These are phyloP conservation scores for Monochamus alternatus DNA, from an alignment of 2,888 invertebrate species.

Conservation along the genomic window DNA sequence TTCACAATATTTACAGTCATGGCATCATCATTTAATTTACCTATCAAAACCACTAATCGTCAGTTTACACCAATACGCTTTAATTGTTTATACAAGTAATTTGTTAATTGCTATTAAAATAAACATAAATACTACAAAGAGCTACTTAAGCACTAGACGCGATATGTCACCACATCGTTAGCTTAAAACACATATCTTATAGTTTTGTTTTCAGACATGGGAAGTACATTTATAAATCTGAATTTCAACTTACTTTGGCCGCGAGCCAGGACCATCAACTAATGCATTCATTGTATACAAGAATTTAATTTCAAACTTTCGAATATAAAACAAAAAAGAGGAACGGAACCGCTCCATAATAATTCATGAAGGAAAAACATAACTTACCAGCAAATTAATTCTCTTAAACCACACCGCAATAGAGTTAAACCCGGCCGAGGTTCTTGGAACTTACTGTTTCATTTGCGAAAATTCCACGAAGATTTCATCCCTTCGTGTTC, in stretches of 20 bases:
- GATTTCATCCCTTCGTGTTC: neutral
- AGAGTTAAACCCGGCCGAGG: conserved; percentile 6
- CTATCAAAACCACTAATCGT: neutral
- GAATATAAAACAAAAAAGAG: conserved; percentile 30
- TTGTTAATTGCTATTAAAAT: conserved; percentile 5
- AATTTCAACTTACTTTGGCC: conserved; percentile 40
- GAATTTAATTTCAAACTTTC: conserved; percentile 30
- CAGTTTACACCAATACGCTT: neutral
- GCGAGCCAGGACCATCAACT: conserved; percentile 39
- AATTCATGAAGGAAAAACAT: conserved; percentile 27
- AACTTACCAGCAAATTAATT: conserved; percentile 15
- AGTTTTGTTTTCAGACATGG: conserved; percentile 44
- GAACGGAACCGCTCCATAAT: conserved; percentile 8
- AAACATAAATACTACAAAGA: neutral
- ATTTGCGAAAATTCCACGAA: conserved; percentile 12
- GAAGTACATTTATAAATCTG: conserved; percentile 50
- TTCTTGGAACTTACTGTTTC: conserved; percentile 1
- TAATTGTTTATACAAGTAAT: conserved; percentile 2
- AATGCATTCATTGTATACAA: conserved; percentile 45
- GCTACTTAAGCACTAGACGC: neutral
- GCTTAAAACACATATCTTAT: conserved; percentile 30
- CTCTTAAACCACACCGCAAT: conserved; percentile 8
- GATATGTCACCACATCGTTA: conserved; percentile 33
- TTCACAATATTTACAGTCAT: too few relatives aligned
- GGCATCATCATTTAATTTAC: neutral